Base-by-base conservation (phyloP, 2,113 vertebrate genomes). In the Lamprologus sp. region DNA sequence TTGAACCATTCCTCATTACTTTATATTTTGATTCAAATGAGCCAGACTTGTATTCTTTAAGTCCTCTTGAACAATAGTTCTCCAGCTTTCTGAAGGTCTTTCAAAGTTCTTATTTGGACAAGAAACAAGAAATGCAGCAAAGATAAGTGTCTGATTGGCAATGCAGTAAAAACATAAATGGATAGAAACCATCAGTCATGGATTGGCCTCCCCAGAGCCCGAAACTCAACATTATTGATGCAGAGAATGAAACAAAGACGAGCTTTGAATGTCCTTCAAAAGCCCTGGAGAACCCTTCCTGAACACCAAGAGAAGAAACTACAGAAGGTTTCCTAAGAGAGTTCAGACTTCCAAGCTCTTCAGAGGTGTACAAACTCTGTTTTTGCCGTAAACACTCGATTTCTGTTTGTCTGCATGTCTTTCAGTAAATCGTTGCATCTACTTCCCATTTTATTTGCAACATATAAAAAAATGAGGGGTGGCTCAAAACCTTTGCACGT, bases 271-370 rank as follows among this genome's bases (percentile, higher is more conserved):
- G 35, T 40, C 35, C 63, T 68, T 68, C 1, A 0, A 21, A 9
- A 68, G 35, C 2, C 35, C n/a, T 0, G n/a, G n/a, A 68, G 35
- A 68, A 68, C 0, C 7, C 19, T 68, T 68, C 11, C 63, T 68
- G 35, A 70, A 23, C n/a, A 23, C 12, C 1, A 37, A 7, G 19
- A 65, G 2, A 65, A 65, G 17, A 42, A 70, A 23, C 35, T 42
- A 2, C 35, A 42, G 35, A 42, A 42, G n/a, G 65, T 21, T 70
- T 0, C 65, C 35, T 42, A 2, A 70, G 65, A 42, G 35, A 40
- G 63, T 42, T 42, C 35, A 70, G n/a, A 23, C 35, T 14, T 68
- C 0, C 63, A 6, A 68, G 63, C 65, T 70, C 35, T 21, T 23
- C 37, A 70, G 65, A 70, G 35, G 7, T 42, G 7, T 23, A 70